Evolutionary conservation across 2,113 vertebrate species (phyloP).

Genomic region (Cryptomyrus ogoouensis): DNA sequence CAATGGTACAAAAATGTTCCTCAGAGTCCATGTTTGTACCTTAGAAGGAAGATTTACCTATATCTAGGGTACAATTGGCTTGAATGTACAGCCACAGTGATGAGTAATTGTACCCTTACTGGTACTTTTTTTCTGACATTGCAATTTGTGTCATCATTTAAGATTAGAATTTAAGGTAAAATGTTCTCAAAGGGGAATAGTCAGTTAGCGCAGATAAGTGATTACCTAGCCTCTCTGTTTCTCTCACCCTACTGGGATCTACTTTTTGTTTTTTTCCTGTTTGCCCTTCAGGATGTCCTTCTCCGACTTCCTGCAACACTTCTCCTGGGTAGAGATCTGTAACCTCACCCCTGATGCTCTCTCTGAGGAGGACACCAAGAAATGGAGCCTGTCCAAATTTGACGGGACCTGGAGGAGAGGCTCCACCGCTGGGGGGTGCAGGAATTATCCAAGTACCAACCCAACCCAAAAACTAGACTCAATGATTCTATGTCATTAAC

Average conservation of each 20-base stretch:
- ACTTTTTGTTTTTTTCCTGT: not conserved
- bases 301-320: conserved; percentile 75
- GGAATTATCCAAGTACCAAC: conserved; percentile 72
- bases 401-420: conserved; percentile 83
- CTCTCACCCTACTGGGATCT: not conserved
- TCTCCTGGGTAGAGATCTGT: conserved; percentile 86
- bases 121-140: not conserved
- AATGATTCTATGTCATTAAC: not conserved
- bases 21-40: not conserved
- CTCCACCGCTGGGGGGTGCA: conserved; percentile 86
- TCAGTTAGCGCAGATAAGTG: not conserved
- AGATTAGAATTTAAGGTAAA: not conserved
- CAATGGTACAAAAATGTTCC: not conserved
- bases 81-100: not conserved
- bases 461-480: not conserved
- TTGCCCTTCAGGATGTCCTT: conserved; percentile 79
- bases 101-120: not conserved
- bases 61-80: not conserved
- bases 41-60: not conserved
- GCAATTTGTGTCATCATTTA: not conserved
- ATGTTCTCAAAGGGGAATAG: not conserved
- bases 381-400: conserved; percentile 81
- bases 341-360: conserved; percentile 89
- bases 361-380: conserved; percentile 66
- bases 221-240: not conserved